Evolutionary conservation across 2,888 invertebrate species (phyloP).

Genomic region (Euspilapteryx auroguttella): DNA sequence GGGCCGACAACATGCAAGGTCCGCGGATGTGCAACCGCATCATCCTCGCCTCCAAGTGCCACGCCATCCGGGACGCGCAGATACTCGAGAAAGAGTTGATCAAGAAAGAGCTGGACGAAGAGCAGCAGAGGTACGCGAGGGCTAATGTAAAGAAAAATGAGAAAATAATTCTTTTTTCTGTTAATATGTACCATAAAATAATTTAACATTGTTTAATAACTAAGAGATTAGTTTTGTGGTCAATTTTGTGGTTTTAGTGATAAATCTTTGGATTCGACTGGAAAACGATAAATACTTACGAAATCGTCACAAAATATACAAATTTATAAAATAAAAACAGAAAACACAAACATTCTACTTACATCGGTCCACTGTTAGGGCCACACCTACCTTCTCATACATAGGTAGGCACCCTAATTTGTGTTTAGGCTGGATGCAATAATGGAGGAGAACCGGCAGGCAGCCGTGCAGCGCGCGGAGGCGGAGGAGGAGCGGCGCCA

Average conservation of each 20-base stretch:
- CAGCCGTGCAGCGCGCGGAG: conserved; percentile 57
- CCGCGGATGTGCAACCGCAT: conserved; percentile 69
- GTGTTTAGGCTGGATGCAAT: conserved; percentile 70
- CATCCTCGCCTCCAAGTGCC: conserved; percentile 81
- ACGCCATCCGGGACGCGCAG: conserved; percentile 83
- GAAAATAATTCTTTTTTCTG: neutral
- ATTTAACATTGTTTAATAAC: no score
- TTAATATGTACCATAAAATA: neutral
- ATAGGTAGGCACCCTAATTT: no score
- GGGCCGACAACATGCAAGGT: conserved; percentile 65
- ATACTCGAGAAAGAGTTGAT: conserved; percentile 67
- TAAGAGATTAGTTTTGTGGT: no score
- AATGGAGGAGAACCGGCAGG: conserved; percentile 70
- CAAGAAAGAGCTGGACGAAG: conserved; percentile 57
- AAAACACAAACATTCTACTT: no score
- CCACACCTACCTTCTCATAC: no score
- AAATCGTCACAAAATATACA: no score
- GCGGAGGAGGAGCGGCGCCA: conserved; percentile 38
- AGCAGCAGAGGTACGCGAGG: conserved; percentile 36
- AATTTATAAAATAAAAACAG: no score
- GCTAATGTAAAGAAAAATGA: neutral
- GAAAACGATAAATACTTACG: no score
- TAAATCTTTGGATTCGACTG: no score
- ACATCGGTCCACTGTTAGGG: no score
- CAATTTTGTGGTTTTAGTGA: no score